Evolutionary conservation across 2,888 invertebrate species (phyloP), one percentile per base, ranked within the genome.

Genomic region (Cordylochernes scorpioides): DNA sequence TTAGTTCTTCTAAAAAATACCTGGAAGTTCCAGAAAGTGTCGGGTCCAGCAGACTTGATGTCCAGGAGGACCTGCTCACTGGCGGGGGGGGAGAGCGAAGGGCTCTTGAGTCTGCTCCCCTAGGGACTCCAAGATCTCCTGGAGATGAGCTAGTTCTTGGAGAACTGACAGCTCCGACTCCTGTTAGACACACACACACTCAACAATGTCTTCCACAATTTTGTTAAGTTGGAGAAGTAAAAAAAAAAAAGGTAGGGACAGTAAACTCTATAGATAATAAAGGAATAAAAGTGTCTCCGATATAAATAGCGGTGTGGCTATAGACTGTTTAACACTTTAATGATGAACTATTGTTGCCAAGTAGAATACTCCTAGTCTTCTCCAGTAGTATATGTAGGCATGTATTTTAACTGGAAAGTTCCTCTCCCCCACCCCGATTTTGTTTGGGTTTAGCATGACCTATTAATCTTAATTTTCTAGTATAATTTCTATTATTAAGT

Each of bases 91-190:
- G 41, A 91, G 57, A 15, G 68, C 66, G 49, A 67, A 64, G 0
- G 88, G 84, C 44, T 86, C 82, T 29, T 69, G 63, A 8, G 77
- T 71, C 48, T 82, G 77, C 50, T 74, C 65, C 46, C 74, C 66
- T 46, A 91, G 61, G 47, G 75, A 74, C 46, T 71, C 66, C 51
- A 74, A 68, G 34, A 75, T 71, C 54, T 78, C 78, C 57, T 86
- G 78, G 33, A 91, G 60, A 54, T 88, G 86, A 6, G 75, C 74
- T 43, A 86, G 62, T 53, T 91, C 91, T 45, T 74, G 72, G 53
- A 88, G 57, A 67, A 91, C 75, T 32, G 78, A 71, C 44, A 88
- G 72, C 62, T 91, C 88, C 55, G 77, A 75, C 52, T 84, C 80
- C 78, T 78, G 52, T 1, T 49, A 50, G n/a, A n/a, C n/a, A n/a